A percentile compares a stretch with the other conserved stretches of the same genome.
Conservation (phyloP, 2,797 vertebrate genomes). For the Pseudomugil tenellus region DNA sequence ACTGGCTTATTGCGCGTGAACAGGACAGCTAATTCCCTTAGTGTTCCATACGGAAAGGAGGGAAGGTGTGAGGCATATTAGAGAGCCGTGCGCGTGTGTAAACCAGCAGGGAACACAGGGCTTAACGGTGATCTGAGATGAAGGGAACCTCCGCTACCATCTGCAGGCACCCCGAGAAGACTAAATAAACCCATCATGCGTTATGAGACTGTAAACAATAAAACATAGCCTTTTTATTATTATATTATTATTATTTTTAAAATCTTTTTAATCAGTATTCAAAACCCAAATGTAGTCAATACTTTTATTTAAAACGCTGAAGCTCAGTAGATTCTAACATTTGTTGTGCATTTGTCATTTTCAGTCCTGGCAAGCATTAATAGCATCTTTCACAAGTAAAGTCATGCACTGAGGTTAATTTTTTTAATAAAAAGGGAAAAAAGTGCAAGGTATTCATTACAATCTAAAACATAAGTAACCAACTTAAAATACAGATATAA, state of each 20-base stretch:
- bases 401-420: background rate
- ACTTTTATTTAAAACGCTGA: background rate
- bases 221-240: too few species aligned
- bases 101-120: conserved; percentile 33
- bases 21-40: conserved; percentile 85
- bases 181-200: background rate
- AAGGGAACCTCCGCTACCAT: conserved; percentile 25
- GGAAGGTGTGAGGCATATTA: conserved; percentile 52
- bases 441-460: background rate
- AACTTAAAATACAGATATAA: background rate
- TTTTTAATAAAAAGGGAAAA: background rate
- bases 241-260: too few species aligned
- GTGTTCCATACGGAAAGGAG: conserved; percentile 55
- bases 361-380: background rate
- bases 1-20: conserved; percentile 80
- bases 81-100: conserved; percentile 19
- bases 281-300: background rate
- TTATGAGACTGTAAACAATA: background rate
- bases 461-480: background rate
- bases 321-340: background rate
- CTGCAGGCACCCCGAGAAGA: conserved; percentile 14
- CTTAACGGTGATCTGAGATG: conserved; percentile 44
- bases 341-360: background rate
- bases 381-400: background rate
- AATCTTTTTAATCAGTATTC: too few species aligned